Evolutionary conservation across 2,888 invertebrate species (phyloP).

Genomic region (Siphonodentalium dalli): DNA sequence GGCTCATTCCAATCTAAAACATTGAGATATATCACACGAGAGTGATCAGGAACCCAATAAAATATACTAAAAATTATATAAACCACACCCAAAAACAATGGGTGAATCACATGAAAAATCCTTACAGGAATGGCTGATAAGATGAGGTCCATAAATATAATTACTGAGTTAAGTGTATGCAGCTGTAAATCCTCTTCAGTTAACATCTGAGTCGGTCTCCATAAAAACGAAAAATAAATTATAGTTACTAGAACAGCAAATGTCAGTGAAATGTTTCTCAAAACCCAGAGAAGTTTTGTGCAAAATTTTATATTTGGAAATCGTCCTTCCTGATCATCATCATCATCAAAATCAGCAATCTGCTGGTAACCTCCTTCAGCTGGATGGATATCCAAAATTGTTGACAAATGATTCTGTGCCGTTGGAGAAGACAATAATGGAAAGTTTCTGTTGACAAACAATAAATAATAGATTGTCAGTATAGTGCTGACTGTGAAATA

Average conservation of each 20-base stretch:
- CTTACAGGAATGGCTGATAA: conserved; percentile 48
- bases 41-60: conserved; percentile 51
- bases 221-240: conserved; percentile 50
- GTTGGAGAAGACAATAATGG: background rate
- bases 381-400: too few relatives aligned
- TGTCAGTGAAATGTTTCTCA: conserved; percentile 38
- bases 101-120: conserved; percentile 48
- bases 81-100: conserved; percentile 40
- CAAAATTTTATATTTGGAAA: background rate
- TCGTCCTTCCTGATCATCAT: background rate
- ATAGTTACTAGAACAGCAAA: conserved; percentile 49
- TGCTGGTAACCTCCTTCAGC: background rate
- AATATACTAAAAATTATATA: conserved; percentile 52
- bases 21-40: conserved; percentile 48
- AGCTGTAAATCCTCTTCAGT: conserved; percentile 32
- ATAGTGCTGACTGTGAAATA: too few relatives aligned
- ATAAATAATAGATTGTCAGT: too few relatives aligned
- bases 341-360: background rate
- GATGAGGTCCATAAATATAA: conserved; percentile 47
- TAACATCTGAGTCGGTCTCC: conserved; percentile 35
- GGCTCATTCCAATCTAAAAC: conserved; percentile 57
- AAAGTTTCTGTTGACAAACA: too few relatives aligned
- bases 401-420: background rate
- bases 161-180: conserved; percentile 51
- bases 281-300: conserved; percentile 37